Conservation (phyloP, 2,797 vertebrate species). For the Falco peregrinus region DNA sequence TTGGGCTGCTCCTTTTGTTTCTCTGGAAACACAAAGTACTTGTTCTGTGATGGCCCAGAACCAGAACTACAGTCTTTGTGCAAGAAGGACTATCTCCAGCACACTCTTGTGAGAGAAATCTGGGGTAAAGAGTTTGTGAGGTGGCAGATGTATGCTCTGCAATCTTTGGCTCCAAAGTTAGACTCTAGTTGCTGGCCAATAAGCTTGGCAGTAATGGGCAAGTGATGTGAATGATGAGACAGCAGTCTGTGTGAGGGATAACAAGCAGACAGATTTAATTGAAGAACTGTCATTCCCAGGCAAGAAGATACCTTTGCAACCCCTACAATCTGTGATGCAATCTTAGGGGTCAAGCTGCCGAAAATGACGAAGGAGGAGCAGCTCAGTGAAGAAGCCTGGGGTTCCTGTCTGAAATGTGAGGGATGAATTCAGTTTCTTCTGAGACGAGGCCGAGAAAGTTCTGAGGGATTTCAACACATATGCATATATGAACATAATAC, state of each 20-base stretch:
- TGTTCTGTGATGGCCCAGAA: background rate
- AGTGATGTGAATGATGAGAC: too few species aligned
- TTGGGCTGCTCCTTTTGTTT: background rate
- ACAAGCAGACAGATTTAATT: background rate
- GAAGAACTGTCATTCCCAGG: background rate
- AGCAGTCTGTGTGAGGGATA: background rate
- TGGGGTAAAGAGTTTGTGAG: background rate
- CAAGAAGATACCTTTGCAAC: background rate
- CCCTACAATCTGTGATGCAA: background rate
- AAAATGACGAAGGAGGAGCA: background rate
- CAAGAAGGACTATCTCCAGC: background rate
- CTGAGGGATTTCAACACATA: background rate
- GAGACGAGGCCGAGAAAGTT: background rate
- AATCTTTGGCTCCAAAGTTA: background rate
- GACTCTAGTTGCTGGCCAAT: background rate
- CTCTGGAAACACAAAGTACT: background rate
- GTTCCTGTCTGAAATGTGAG: background rate
- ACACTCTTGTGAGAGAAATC: background rate
- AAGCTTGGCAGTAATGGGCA: background rate
- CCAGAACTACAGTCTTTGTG: background rate
- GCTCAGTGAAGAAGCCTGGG: background rate
- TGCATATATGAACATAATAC: background rate
- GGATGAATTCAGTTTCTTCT: background rate
- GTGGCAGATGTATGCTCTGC: background rate
- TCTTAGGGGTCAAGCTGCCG: background rate